Percentiles rank a stretch among this genome's conserved stretches.
Conservation (phyloP, 2,888 invertebrate genomes). For the Thecophora atra region DNA sequence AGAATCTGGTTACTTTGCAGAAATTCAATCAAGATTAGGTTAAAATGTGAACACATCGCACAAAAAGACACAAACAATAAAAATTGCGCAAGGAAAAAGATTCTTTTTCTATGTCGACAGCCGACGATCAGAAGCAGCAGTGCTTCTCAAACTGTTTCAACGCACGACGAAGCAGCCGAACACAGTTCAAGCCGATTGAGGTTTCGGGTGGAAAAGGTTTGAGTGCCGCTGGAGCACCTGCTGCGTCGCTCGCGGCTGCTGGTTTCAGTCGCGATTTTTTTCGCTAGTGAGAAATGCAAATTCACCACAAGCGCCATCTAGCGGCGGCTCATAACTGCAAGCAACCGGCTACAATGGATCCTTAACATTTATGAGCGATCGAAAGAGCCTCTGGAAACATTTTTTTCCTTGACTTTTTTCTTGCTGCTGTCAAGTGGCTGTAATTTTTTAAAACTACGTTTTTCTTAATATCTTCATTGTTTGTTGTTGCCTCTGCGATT, state of each 20-base stretch:
- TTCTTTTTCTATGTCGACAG: too few relatives aligned
- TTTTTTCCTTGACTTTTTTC: not conserved
- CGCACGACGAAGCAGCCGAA: not conserved
- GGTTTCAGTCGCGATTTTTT: not conserved
- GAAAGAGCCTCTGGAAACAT: slow-evolving; percentile 10
- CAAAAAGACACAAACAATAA: not conserved
- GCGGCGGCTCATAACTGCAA: slow-evolving; percentile 19
- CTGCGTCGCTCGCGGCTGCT: not conserved
- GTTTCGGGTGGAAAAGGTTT: not conserved
- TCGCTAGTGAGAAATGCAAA: slow-evolving; percentile 15
- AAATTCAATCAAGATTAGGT: slow-evolving; percentile 14
- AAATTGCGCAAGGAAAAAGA: not conserved
- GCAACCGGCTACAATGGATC: slow-evolving; percentile 12
- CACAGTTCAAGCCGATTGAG: not conserved
- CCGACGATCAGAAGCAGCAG: not conserved
- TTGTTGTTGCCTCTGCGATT: slow-evolving; percentile 1
- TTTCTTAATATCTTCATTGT: slow-evolving; percentile 1
- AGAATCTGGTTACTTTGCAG: not conserved
- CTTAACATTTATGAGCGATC: slow-evolving; percentile 18
- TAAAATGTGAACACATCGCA: slow-evolving; percentile 10
- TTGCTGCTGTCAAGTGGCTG: slow-evolving; percentile 11
- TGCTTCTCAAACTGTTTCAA: not conserved
- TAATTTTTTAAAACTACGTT: not conserved
- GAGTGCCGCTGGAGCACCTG: slow-evolving; percentile 19
- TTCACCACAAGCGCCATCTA: slow-evolving; percentile 6